Conservation (phyloP, 2,113 vertebrate genomes). For the Ptilorrhoa leucosticta region DNA sequence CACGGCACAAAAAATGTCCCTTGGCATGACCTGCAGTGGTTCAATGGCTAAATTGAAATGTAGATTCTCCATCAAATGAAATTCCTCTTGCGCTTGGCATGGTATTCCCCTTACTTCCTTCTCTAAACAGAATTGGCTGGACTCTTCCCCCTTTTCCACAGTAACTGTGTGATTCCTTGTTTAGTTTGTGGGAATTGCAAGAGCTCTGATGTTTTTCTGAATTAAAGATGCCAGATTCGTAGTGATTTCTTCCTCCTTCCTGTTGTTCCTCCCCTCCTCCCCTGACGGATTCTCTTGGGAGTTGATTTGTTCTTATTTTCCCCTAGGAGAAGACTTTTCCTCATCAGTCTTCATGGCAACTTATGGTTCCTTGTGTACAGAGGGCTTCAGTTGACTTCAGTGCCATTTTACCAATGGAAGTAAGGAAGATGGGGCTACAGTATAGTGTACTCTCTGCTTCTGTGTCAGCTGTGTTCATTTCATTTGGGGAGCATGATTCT, state of each 20-base stretch:
- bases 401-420: neutral
- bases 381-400: neutral
- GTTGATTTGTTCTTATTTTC: neutral
- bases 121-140: neutral
- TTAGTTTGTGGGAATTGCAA: constrained; percentile 8
- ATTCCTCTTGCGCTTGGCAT: neutral
- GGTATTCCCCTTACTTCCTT: neutral
- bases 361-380: neutral
- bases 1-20: neutral
- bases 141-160: neutral
- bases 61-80: neutral
- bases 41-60: neutral
- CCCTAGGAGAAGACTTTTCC: neutral
- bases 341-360: neutral
- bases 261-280: neutral
- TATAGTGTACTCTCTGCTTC: neutral
- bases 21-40: neutral
- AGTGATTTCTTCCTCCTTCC: neutral
- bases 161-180: neutral
- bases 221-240: neutral
- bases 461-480: neutral
- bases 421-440: neutral
- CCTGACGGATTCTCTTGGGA: neutral
- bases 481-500: neutral
- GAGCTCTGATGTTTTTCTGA: neutral